These are phyloP conservation scores for Todiramphus chloris DNA, from an alignment of 2,113 vertebrate species.

Conservation along the genomic window DNA sequence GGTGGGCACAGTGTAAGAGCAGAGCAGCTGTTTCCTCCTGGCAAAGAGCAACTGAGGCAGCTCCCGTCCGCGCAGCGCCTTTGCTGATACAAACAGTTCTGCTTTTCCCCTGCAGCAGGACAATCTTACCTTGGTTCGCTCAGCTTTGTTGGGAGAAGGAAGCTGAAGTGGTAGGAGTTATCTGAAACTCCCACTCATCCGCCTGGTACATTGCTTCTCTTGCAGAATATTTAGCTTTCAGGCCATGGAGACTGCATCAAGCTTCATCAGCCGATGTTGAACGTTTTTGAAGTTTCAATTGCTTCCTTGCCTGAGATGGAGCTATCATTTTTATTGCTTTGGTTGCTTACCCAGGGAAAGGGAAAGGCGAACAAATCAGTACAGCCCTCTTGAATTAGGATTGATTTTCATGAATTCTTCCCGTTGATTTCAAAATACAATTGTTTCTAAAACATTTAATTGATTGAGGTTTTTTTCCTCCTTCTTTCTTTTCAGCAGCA, in stretches of 20 bases:
- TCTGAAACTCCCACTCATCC: conserved; percentile 38
- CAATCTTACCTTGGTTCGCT: neutral
- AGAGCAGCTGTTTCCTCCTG: neutral
- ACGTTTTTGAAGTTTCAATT: conserved; percentile 49
- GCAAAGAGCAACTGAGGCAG: neutral
- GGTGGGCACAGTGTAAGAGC: neutral
- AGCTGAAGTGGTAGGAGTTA: conserved; percentile 28
- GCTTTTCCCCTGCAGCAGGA: neutral
- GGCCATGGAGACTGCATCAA: conserved; percentile 44
- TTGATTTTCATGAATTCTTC: conserved; percentile 48
- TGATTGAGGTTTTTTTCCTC: neutral
- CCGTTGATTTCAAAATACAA: conserved; percentile 52
- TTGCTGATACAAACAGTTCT: neutral
- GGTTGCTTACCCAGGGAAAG: conserved; percentile 38
- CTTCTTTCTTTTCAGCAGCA: neutral
- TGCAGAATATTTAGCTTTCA: conserved; percentile 61
- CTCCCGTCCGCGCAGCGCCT: neutral
- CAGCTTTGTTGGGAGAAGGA: neutral
- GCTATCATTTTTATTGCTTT: conserved; percentile 56
- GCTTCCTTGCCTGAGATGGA: conserved; percentile 44
- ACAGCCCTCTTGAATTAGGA: conserved; percentile 43
- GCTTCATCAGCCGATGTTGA: conserved; percentile 48
- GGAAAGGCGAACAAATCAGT: conserved; percentile 38
- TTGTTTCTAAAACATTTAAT: conserved; percentile 61
- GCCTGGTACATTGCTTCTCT: conserved; percentile 48